Conservation (phyloP, 2,888 invertebrate species). For the Euphydryas editha region DNA sequence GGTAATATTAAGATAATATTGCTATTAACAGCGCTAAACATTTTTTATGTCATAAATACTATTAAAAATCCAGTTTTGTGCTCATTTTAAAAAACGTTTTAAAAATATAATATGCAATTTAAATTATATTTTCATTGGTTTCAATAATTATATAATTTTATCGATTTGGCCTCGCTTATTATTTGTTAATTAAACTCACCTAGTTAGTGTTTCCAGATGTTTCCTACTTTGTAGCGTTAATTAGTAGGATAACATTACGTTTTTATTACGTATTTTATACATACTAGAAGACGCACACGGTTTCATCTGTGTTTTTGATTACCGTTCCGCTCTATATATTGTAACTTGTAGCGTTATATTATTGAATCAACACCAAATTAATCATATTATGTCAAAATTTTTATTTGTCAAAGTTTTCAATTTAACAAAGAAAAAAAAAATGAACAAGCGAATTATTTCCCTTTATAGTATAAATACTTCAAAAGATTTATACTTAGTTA, state of each 20-base stretch:
- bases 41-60: background rate
- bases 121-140: background rate
- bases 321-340: too few relatives aligned
- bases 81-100: background rate
- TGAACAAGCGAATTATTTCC: too few relatives aligned
- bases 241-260: background rate
- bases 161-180: background rate
- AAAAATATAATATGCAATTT: background rate
- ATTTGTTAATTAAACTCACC: background rate
- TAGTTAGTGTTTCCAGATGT: background rate
- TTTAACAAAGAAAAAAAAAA: too few relatives aligned
- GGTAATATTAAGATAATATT: too few relatives aligned
- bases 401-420: too few relatives aligned
- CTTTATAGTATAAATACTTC: too few relatives aligned
- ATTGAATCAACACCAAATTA: too few relatives aligned
- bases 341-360: too few relatives aligned
- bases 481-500: too few relatives aligned
- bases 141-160: background rate
- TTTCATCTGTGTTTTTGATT: too few relatives aligned
- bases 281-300: background rate
- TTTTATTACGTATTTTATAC: background rate
- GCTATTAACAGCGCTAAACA: too few relatives aligned
- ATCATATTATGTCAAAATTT: too few relatives aligned
- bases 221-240: background rate
- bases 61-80: background rate